A percentile compares a stretch with the other conserved stretches of the same genome.
Evolutionary conservation across 1,140 invertebrate species (phyloP).

Genomic region (Macrocentrus cingulum): DNA sequence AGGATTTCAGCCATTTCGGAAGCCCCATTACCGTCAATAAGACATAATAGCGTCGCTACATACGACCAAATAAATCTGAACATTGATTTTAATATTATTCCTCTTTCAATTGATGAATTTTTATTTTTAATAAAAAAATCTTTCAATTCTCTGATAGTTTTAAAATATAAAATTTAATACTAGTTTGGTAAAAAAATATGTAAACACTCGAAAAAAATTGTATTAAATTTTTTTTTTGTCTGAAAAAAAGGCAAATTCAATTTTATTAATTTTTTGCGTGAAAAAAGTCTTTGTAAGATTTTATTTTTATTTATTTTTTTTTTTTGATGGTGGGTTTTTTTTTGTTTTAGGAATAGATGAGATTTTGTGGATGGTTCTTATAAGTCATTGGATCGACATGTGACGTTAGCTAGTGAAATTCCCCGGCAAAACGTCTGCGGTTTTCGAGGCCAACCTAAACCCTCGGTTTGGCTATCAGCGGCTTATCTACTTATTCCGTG

Average conservation of each 20-base stretch:
- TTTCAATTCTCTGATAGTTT: background rate
- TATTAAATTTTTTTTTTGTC: no score
- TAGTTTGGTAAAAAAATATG: no score
- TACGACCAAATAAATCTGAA: conserved; percentile 2
- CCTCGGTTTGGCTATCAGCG: conserved; percentile 17
- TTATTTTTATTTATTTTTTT: no score
- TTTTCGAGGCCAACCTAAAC: conserved; percentile 3
- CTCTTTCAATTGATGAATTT: background rate
- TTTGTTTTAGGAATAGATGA: no score
- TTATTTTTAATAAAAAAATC: background rate
- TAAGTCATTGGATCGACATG: no score
- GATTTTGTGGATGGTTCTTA: background rate
- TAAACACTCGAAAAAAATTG: no score
- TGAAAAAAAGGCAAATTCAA: no score
- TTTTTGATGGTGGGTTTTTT: no score
- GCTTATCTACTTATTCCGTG: conserved; percentile 25
- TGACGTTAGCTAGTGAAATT: no score
- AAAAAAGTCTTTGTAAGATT: no score
- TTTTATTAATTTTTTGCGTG: no score
- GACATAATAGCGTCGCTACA: conserved; percentile 15
- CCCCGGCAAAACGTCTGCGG: conserved; percentile 7
- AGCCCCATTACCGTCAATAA: conserved; percentile 28
- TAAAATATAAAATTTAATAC: no score
- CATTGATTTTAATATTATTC: background rate
- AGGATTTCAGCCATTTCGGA: conserved; percentile 51